Evolutionary conservation across 2,888 invertebrate genomes (phyloP), one percentile per base, ranked within the genome.

Genomic region (Meloe dianella): DNA sequence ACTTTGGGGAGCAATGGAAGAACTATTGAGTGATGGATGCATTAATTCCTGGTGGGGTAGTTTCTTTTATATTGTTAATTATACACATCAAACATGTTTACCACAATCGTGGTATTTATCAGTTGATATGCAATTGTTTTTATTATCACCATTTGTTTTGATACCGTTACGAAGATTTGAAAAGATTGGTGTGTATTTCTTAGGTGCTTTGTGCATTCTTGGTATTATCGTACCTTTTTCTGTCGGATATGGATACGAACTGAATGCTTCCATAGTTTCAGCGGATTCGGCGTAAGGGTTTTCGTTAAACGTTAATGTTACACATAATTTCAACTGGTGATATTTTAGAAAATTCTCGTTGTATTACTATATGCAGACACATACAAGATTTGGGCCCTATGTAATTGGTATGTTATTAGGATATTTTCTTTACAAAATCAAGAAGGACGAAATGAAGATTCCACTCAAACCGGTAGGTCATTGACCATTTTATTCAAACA

Each of bases 141-240:
- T 64, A n/a, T 56, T 64, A 17, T 64, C 66, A 7, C 66, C 66
- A 54, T 27, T 60, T 12, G 17, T 66, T 60, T 47, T 66, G 10
- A 10, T 66, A 24, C 60, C 63, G 3, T 30, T 66, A 14, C 12
- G n/a, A 3, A 20, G 22, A 65, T 66, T n/a, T 17, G 32, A 20
- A 9, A 66, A 64, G 35, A 14, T 30, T 17, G 51, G 22, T 12
- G 12, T 64, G 7, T 14, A 1, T 7, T 6, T 59, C 12, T 27
- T 63, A 14, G 27, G 35, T 10, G 4, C 14, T 14, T 64, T 66
- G 27, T 29, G 30, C 22, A 20, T 66, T 29, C n/a, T 38, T 5
- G 63, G 61, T 30, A 24, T 57, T 30, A 51, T 47, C 8, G 24
- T 58, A 24, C 61, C 65, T 7, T 61, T 65, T n/a, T 32, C 38